A percentile compares a stretch with the other conserved stretches of the same genome.
Evolutionary conservation across 2,888 invertebrate species (phyloP).

Genomic region (Helleia helle): DNA sequence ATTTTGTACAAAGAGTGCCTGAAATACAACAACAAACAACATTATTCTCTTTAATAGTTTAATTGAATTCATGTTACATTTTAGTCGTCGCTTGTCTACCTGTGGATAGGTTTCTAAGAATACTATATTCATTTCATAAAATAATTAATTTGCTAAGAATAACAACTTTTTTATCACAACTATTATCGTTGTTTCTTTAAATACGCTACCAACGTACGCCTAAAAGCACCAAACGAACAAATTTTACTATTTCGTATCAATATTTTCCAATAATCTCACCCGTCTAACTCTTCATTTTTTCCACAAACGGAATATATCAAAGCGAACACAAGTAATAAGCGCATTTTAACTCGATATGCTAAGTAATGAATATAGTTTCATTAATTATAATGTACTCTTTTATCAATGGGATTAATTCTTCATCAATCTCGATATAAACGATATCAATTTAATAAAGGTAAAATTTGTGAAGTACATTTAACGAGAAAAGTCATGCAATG

Average conservation of each 20-base stretch:
- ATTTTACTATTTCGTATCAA: neutral
- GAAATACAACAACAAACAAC: conserved; percentile 17
- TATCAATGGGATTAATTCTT: neutral
- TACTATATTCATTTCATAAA: no score
- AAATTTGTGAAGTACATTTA: neutral
- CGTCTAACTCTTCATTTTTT: conserved; percentile 47
- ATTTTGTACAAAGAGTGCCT: conserved; percentile 32
- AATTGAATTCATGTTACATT: no score
- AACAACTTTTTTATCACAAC: no score
- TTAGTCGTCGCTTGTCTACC: no score
- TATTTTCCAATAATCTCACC: conserved; percentile 30
- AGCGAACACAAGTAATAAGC: conserved; percentile 28
- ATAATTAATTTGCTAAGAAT: no score
- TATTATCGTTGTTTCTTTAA: no score
- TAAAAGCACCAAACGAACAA: no score
- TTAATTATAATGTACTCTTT: neutral
- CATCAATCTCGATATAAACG: neutral
- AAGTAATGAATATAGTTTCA: neutral
- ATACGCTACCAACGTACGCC: no score
- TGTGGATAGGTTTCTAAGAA: no score
- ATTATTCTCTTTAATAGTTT: no score
- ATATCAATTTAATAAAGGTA: neutral
- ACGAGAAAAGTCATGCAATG: neutral
- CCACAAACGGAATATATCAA: conserved; percentile 29
- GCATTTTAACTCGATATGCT: conserved; percentile 18